phyloP scores from a whole-genome alignment of 2,113 vertebrate species.

The Mormyrus iriodes region DNA sequence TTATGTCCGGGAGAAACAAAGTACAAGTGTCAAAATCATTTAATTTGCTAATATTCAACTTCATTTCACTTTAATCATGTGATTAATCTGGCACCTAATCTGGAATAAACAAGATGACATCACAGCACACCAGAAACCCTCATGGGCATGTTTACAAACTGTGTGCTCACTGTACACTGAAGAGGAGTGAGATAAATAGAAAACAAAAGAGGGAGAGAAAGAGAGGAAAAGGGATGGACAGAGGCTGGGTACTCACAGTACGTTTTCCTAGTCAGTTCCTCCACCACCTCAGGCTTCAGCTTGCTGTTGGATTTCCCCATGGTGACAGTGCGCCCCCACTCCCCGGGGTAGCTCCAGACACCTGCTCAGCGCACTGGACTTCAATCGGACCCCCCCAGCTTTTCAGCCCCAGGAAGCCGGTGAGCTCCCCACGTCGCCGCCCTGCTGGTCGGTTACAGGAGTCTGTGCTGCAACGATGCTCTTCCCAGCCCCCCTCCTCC shows the following conservation, averaged over 20 bases:
- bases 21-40: background rate
- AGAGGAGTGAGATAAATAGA: background rate
- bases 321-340: slow-evolving; percentile 36
- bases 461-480: slow-evolving; percentile 53
- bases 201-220: background rate
- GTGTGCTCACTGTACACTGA: background rate
- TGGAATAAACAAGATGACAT: background rate
- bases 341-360: background rate
- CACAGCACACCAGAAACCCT: background rate
- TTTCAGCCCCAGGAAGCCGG: background rate
- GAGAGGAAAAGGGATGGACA: background rate
- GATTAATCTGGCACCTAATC: background rate
- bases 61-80: background rate
- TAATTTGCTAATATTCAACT: background rate
- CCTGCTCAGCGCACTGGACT: slow-evolving; percentile 41
- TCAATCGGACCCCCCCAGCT: background rate
- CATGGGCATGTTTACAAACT: background rate
- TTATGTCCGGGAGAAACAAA: background rate
- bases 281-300: slow-evolving; percentile 87
- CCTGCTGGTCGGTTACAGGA: slow-evolving; percentile 70
- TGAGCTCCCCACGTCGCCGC: slow-evolving; percentile 38
- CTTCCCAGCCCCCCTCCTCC: slow-evolving; percentile 44
- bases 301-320: slow-evolving; percentile 96
- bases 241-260: slow-evolving; percentile 76
- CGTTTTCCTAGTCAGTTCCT: slow-evolving; percentile 86